Evolutionary conservation across 2,113 vertebrate species (phyloP).

Genomic region (Stegastes partitus): DNA sequence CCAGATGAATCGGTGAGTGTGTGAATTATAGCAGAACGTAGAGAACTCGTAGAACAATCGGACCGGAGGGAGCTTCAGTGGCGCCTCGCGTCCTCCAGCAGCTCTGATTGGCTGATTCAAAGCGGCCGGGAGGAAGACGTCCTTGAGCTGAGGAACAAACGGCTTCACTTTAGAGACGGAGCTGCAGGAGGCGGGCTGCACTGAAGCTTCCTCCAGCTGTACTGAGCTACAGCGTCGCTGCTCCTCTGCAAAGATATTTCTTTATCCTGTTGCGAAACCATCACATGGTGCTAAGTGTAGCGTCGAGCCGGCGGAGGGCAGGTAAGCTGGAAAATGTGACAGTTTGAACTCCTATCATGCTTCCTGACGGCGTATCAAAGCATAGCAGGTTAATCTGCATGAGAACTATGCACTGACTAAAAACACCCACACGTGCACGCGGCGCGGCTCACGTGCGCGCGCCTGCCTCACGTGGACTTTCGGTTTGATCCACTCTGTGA

Average conservation of each 20-base stretch:
- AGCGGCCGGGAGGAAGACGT: conserved; percentile 38
- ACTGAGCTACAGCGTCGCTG: conserved; percentile 87
- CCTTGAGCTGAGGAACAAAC: conserved; percentile 58
- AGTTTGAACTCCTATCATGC: conserved; percentile 91
- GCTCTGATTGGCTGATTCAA: neutral
- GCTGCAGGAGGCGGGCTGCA: conserved; percentile 89
- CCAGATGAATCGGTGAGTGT: conserved; percentile 21
- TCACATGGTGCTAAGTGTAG: conserved; percentile 98
- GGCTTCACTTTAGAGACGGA: conserved; percentile 59
- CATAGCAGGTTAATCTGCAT: conserved; percentile 98
- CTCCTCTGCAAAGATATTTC: conserved; percentile 88
- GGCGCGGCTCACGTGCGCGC: conserved; percentile 25
- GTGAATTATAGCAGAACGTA: conserved; percentile 27
- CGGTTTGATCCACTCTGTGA: conserved; percentile 90
- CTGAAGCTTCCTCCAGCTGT: conserved; percentile 88
- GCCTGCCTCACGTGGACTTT: conserved; percentile 85
- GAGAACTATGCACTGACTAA: conserved; percentile 97
- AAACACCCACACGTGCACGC: conserved; percentile 73
- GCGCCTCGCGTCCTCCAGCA: conserved; percentile 2
- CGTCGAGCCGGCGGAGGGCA: conserved; percentile 90
- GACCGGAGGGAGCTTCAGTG: conserved; percentile 83
- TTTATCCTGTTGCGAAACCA: conserved; percentile 90
- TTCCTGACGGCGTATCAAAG: conserved; percentile 92
- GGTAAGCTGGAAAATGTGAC: conserved; percentile 86
- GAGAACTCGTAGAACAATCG: conserved; percentile 35